Percentiles rank a stretch among this genome's conserved stretches.
Evolutionary conservation across 2,888 invertebrate genomes (phyloP).

Genomic region (Cosmia trapezina): DNA sequence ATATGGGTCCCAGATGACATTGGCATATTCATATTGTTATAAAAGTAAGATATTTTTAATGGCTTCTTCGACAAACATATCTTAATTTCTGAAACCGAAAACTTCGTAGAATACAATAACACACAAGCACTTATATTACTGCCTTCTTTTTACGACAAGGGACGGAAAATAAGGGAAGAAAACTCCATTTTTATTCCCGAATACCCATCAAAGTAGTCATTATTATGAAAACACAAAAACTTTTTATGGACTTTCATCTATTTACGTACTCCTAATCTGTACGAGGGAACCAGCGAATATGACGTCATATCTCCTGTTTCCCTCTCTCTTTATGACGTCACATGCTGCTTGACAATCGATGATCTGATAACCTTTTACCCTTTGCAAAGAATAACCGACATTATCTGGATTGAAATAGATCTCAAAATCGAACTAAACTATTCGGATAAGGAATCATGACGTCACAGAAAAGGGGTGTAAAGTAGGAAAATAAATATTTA

Average conservation of each 20-base stretch:
- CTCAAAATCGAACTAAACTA: constrained; percentile 14
- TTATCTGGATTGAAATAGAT: constrained; percentile 9
- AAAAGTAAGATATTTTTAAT: not conserved
- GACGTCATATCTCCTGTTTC: constrained; percentile 72
- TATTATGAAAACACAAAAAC: constrained; percentile 39
- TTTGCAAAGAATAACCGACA: constrained; percentile 18
- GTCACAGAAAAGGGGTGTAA: constrained; percentile 59
- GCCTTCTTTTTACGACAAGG: constrained; percentile 29
- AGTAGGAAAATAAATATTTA: constrained; percentile 53
- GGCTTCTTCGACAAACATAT: not conserved
- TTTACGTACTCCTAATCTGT: constrained; percentile 54
- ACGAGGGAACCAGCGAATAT: constrained; percentile 62
- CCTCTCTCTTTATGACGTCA: constrained; percentile 70
- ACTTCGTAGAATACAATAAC: constrained; percentile 1
- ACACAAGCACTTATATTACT: constrained; percentile 10
- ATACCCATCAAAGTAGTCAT: constrained; percentile 49
- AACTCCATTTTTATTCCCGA: constrained; percentile 21
- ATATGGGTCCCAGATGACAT: too few species aligned
- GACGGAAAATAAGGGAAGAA: constrained; percentile 8
- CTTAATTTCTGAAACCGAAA: not conserved
- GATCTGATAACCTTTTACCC: constrained; percentile 30
- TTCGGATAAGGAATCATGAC: constrained; percentile 49
- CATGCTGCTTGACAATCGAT: constrained; percentile 57
- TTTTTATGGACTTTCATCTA: constrained; percentile 50
- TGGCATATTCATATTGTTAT: too few species aligned